Evolutionary conservation across 2,113 vertebrate genomes (phyloP).

Genomic region (Heterocephalus glaber): DNA sequence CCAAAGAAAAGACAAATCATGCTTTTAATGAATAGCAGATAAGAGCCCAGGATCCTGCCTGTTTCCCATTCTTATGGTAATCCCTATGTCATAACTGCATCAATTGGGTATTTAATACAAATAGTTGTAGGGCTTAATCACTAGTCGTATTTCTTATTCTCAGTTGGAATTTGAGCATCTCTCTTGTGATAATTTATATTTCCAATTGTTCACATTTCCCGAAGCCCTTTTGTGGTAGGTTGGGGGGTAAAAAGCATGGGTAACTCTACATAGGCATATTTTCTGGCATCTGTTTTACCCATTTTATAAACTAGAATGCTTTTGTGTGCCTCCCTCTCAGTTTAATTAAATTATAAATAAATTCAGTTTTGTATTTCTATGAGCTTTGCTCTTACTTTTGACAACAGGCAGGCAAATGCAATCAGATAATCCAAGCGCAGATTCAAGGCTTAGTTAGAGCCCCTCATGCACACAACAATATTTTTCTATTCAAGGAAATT

Average conservation of each 20-base stretch:
- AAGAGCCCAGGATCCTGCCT: neutral
- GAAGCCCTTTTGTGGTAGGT: neutral
- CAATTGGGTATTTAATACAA: neutral
- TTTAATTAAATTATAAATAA: neutral
- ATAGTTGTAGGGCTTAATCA: neutral
- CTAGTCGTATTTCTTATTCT: neutral
- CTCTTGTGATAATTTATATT: neutral
- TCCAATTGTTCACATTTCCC: neutral
- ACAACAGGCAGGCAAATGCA: neutral
- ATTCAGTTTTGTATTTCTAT: neutral
- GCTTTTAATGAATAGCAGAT: neutral
- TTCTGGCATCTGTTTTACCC: neutral
- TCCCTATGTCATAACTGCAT: neutral
- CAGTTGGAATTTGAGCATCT: neutral
- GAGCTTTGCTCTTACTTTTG: neutral
- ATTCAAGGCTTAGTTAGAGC: neutral
- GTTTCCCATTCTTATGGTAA: neutral
- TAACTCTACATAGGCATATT: neutral
- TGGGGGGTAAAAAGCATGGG: no score
- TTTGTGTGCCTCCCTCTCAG: neutral
- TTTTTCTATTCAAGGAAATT: neutral
- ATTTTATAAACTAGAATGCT: neutral
- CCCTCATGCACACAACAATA: neutral
- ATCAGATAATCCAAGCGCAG: neutral
- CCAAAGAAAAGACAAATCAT: neutral